Base-by-base conservation (phyloP, 2,797 vertebrate species). In the Poecilia gillii region DNA sequence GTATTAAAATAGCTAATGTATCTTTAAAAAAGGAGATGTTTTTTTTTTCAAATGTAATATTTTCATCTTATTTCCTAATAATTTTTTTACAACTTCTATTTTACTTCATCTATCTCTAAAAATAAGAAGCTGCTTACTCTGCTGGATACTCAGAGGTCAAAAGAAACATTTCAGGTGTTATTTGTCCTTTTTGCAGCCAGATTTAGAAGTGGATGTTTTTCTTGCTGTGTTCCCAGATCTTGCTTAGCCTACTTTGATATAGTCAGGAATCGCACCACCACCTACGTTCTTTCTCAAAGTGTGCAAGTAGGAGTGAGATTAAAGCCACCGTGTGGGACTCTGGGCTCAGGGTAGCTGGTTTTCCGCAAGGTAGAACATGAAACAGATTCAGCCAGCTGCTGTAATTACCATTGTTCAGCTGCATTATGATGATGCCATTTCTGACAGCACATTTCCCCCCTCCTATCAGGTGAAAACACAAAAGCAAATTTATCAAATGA, bases 271-370 rank as follows among this genome's bases (percentile, higher is more conserved):
- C 83, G 59, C 79, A 90, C 51, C 79, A 72, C 81, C 82, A 28
- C 89, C 89, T 90, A 91, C 87, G 12, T 76, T 71, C 41, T 53
- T 74, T 74, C 80, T 85, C 70, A 41, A 47, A 75, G 83, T 72
- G 81, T 78, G 83, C 33, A 66, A 75, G 85, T 85, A 85, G 85
- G 89, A 80, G 84, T 72, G 70, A 86, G 86, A 91, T 87, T 83
- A 87, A 89, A 91, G 85, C 68, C 68, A 33, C 79, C 73, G 47
- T 33, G 72, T 79, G 78, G 74, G 64, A 77, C 72, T 36, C 68
- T 68, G 74, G 72, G 33, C 70, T 84, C 64, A 81, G 2, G 51
- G 70, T 31, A 73, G 76, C 57, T 57, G 78, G 68, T 83, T 45
- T 71, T 59, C 4, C 46, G 33, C 16, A 71, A 76, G 70, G 71